Evolutionary conservation across 1,140 invertebrate genomes (phyloP).

Genomic region (Drosophila athabasca): DNA sequence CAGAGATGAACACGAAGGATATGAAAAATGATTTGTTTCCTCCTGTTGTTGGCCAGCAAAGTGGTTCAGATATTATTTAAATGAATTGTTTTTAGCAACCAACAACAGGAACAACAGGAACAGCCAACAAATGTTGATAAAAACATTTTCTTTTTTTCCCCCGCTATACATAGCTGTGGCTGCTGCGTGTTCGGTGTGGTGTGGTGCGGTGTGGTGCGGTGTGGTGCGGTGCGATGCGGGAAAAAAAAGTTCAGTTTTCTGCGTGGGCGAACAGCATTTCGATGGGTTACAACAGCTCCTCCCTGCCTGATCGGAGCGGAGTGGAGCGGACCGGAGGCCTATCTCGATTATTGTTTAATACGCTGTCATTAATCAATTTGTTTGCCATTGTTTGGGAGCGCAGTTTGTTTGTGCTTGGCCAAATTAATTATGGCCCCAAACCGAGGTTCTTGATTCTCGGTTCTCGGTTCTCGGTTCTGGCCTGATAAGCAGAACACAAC

Average conservation of each 20-base stretch:
- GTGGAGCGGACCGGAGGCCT: slow-evolving; percentile 56
- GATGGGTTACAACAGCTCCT: slow-evolving; percentile 28
- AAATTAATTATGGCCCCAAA: slow-evolving; percentile 75
- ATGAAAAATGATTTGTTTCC: slow-evolving; percentile 80
- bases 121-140: slow-evolving; percentile 39
- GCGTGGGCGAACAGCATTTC: slow-evolving; percentile 63
- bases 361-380: slow-evolving; percentile 81
- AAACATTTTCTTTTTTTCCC: slow-evolving; percentile 23
- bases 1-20: slow-evolving; percentile 51
- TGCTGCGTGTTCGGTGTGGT: not conserved
- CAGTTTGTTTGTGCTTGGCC: slow-evolving; percentile 57
- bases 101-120: slow-evolving; percentile 20
- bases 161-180: too few species aligned
- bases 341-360: slow-evolving; percentile 82
- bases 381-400: slow-evolving; percentile 74
- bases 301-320: slow-evolving; percentile 33
- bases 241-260: slow-evolving; percentile 48
- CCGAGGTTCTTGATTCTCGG: slow-evolving; percentile 11
- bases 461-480: slow-evolving; percentile 35
- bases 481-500: slow-evolving; percentile 59
- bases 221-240: not conserved
- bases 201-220: too few species aligned
- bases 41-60: slow-evolving; percentile 45
- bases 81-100: slow-evolving; percentile 72
- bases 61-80: slow-evolving; percentile 76